phyloP scores from a whole-genome alignment of 2,888 invertebrate genomes.

The Anorthoa munda region DNA sequence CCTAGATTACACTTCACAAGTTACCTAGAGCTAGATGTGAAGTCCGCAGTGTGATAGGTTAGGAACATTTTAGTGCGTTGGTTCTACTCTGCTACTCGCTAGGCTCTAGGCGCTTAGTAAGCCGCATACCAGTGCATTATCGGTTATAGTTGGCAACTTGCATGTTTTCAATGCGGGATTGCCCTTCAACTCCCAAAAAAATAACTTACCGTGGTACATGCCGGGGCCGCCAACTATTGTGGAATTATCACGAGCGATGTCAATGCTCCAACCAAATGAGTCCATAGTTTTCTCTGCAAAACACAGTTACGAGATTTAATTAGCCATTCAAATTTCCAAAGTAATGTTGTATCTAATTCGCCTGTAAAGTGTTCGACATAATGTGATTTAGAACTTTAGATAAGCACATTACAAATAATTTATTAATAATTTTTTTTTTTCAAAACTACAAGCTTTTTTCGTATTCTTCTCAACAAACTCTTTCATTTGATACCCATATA shows the following conservation, averaged over 20 bases:
- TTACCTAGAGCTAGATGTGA: background rate
- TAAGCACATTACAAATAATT: too few relatives aligned
- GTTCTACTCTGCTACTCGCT: background rate
- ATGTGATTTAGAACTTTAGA: too few relatives aligned
- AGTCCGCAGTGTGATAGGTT: background rate
- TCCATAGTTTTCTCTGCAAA: slow-evolving; percentile 5
- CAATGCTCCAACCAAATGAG: slow-evolving; percentile 15
- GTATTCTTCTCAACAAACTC: too few relatives aligned
- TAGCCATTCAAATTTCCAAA: background rate
- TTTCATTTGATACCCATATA: too few relatives aligned
- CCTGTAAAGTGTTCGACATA: too few relatives aligned
- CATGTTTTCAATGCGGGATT: background rate
- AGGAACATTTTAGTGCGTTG: background rate
- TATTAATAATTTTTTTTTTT: too few relatives aligned
- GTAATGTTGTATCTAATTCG: background rate
- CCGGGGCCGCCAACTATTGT: slow-evolving; percentile 2
- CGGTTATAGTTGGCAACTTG: background rate
- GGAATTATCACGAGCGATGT: background rate
- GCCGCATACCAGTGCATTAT: background rate
- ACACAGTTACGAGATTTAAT: background rate
- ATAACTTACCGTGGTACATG: background rate
- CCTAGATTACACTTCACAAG: background rate
- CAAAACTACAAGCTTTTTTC: too few relatives aligned
- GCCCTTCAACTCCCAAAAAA: background rate
- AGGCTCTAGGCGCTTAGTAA: background rate